phyloP scores from a whole-genome alignment of 1,140 invertebrate species.

The Diprion similis region DNA sequence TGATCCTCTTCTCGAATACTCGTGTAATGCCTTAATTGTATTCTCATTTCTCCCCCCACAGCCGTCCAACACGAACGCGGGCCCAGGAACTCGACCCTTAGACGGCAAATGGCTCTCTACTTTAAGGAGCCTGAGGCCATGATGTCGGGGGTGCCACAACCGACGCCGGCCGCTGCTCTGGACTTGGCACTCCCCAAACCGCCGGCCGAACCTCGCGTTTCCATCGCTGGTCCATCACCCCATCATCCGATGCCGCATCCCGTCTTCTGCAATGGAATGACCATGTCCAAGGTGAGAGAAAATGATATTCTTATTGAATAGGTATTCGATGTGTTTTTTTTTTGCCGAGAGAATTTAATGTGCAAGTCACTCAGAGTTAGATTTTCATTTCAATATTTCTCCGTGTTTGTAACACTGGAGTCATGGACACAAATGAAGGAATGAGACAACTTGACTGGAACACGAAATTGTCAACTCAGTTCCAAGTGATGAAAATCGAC shows the following conservation, averaged over 20 bases:
- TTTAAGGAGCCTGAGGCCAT: slow-evolving; percentile 67
- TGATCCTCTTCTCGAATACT: background rate
- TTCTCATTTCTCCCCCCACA: slow-evolving; percentile 49
- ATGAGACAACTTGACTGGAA: no score
- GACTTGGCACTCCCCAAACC: slow-evolving; percentile 66
- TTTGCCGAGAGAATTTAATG: background rate
- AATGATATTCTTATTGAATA: background rate
- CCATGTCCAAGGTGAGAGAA: slow-evolving; percentile 40
- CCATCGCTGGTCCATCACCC: slow-evolving; percentile 29
- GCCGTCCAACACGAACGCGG: slow-evolving; percentile 98
- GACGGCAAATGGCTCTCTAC: slow-evolving; percentile 86
- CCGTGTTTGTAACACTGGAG: no score
- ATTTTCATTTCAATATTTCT: no score
- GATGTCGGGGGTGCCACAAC: slow-evolving; percentile 46
- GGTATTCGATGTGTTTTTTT: no score
- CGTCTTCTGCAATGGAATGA: slow-evolving; percentile 40
- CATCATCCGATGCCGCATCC: slow-evolving; percentile 41
- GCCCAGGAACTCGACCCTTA: slow-evolving; percentile 90
- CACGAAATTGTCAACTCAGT: no score
- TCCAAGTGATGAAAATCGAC: no score
- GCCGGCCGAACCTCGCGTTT: slow-evolving; percentile 35
- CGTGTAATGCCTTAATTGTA: background rate
- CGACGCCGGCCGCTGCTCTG: slow-evolving; percentile 51
- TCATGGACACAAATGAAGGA: no score
- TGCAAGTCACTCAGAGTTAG: no score